Percentiles rank a stretch among this genome's conserved stretches.
Evolutionary conservation across 2,797 vertebrate genomes (phyloP).

Genomic region (Sparidentex hasta): DNA sequence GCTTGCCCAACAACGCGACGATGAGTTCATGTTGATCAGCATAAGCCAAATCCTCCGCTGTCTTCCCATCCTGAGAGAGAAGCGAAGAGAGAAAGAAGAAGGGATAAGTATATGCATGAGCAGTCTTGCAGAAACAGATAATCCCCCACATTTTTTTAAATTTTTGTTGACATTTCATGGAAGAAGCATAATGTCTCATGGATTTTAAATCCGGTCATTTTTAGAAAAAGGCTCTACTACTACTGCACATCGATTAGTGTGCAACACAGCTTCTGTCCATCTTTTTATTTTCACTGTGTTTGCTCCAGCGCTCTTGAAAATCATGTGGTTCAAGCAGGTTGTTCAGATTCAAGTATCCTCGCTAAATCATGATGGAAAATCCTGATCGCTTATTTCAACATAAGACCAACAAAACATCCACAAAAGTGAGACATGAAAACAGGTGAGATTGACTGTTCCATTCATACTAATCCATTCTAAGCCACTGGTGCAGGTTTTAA

Average conservation of each 20-base stretch:
- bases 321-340: not conserved
- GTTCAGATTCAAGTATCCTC: not conserved
- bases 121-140: slow-evolving; percentile 9
- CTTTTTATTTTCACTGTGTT: not conserved
- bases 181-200: not conserved
- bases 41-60: slow-evolving; percentile 94
- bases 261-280: not conserved
- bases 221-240: too few species aligned
- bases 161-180: not conserved
- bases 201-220: too few species aligned
- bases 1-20: slow-evolving; percentile 89
- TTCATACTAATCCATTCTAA: not conserved
- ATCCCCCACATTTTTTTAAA: not conserved
- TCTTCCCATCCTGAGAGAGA: slow-evolving; percentile 91
- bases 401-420: not conserved
- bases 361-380: not conserved
- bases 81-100: not conserved
- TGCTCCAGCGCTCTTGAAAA: not conserved
- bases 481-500: not conserved
- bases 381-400: not conserved
- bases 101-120: slow-evolving; percentile 7
- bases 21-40: slow-evolving; percentile 91
- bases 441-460: not conserved
- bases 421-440: not conserved
- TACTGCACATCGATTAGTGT: too few species aligned